Evolutionary conservation across 2,113 vertebrate species (phyloP).

Genomic region (Myanophis thanlyinensis): DNA sequence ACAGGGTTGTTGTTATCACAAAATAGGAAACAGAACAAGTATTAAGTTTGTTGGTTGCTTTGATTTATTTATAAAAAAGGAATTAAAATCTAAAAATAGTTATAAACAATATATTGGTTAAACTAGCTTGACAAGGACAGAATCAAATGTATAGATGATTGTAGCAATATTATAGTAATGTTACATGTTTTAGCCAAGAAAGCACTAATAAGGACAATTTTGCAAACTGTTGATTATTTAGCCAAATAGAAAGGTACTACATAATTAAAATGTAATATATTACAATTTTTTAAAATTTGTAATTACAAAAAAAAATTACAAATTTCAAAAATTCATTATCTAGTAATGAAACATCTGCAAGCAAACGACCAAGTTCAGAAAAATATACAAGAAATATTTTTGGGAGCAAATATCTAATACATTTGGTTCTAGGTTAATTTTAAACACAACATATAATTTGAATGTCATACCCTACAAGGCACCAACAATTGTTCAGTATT

Average conservation of each 20-base stretch:
- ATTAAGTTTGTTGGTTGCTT: not conserved
- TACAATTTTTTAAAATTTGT: not conserved
- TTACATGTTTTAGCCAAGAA: not conserved
- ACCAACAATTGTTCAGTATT: not conserved
- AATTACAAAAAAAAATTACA: not conserved
- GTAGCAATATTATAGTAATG: not conserved
- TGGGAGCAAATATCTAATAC: not conserved
- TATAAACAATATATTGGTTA: not conserved
- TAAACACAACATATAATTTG: not conserved
- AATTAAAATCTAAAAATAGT: not conserved
- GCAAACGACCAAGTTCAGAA: not conserved
- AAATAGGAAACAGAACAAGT: not conserved
- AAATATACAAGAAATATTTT: not conserved
- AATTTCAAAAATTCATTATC: not conserved
- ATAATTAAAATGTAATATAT: not conserved
- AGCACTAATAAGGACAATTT: not conserved
- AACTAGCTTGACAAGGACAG: not conserved
- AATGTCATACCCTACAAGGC: not conserved
- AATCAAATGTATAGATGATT: constrained; percentile 7
- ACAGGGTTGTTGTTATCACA: not conserved
- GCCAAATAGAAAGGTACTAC: not conserved
- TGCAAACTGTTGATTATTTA: not conserved
- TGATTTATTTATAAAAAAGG: not conserved
- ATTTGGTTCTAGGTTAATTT: not conserved
- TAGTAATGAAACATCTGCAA: not conserved